phyloP scores from a whole-genome alignment of 2,797 vertebrate genomes.

The Megaceryle alcyon region DNA sequence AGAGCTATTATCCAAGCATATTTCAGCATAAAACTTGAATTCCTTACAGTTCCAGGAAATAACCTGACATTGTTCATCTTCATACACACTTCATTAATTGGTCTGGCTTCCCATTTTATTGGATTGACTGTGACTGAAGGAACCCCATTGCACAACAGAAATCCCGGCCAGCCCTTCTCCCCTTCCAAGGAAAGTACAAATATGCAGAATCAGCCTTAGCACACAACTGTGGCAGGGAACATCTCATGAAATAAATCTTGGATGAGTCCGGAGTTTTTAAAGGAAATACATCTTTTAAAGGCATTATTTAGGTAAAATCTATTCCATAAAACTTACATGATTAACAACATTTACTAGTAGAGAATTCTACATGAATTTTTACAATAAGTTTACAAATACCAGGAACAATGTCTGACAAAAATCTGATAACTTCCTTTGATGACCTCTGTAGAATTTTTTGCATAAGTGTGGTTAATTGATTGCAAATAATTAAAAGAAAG shows the following conservation, averaged over 20 bases:
- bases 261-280: not conserved
- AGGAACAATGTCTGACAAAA: not conserved
- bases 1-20: not conserved
- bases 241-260: not conserved
- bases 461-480: not conserved
- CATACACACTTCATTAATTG: not conserved
- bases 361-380: not conserved
- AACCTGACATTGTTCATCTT: not conserved
- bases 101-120: not conserved
- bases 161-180: not conserved
- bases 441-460: not conserved
- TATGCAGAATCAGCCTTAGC: not conserved
- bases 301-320: not conserved
- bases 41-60: not conserved
- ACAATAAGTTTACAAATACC: not conserved
- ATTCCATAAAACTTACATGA: not conserved
- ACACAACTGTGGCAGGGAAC: not conserved
- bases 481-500: not conserved
- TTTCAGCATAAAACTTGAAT: not conserved
- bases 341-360: not conserved
- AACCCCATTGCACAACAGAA: not conserved
- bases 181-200: not conserved
- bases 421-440: not conserved
- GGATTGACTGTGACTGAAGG: not conserved
- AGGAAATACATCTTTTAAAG: not conserved